phyloP scores from a whole-genome alignment of 2,797 vertebrate genomes.

The Ispidina lecontei region DNA sequence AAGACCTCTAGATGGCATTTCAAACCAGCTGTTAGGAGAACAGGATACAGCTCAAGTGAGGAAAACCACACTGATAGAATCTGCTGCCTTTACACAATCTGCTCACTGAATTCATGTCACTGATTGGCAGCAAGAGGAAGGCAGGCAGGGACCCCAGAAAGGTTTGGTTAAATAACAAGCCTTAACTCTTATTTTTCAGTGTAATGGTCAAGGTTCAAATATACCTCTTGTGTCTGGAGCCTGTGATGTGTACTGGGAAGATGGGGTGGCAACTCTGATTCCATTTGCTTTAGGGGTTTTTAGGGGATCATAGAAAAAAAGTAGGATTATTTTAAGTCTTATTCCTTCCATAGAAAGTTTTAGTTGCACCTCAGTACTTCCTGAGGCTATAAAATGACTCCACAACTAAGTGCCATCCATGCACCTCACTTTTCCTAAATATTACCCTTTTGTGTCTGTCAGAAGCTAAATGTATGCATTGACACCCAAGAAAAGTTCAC shows the following conservation, averaged over 20 bases:
- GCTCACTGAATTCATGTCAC: not conserved
- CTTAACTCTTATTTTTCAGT: not conserved
- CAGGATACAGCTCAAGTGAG: not conserved
- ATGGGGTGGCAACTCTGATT: not conserved
- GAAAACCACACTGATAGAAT: not conserved
- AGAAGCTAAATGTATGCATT: not conserved
- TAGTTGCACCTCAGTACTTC: not conserved
- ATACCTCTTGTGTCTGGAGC: not conserved
- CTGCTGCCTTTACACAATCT: not conserved
- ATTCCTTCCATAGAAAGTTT: not conserved
- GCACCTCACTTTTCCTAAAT: not conserved
- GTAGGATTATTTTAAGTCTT: not conserved
- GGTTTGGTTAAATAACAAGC: not conserved
- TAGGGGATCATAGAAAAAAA: not conserved
- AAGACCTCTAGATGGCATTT: not conserved
- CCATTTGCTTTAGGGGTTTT: not conserved
- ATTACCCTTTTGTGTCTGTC: not conserved
- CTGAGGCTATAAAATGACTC: not conserved
- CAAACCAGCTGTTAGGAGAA: not conserved
- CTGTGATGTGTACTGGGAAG: not conserved
- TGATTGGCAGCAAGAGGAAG: not conserved
- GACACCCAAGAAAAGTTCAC: not conserved
- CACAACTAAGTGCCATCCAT: no score
- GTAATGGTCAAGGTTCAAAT: not conserved
- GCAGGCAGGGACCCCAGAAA: not conserved